Evolutionary conservation across 2,888 invertebrate genomes (phyloP), one percentile per base, ranked within the genome.

Genomic region (Eupithecia vulgata): DNA sequence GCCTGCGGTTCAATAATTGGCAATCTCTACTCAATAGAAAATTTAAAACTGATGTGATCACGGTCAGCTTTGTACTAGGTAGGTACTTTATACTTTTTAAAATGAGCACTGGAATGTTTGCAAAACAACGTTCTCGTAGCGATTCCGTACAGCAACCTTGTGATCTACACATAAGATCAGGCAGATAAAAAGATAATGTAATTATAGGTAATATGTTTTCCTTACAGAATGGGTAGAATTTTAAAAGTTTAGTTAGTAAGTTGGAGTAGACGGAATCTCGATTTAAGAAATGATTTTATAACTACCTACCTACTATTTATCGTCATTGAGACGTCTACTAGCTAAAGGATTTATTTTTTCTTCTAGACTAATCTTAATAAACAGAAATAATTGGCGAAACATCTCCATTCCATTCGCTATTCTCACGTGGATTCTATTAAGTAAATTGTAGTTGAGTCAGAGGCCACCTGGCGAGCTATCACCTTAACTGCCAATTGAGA

Each of bases 381-480:
- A 30, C 21, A 52, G 35, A 21, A 15, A 45, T 7, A 0, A 45
- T 10, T 71, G 8, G 30, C 17, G 4, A 34, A 30, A 37, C 71
- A 7, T 71, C 67, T 73, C 78, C 48, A 75, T 12, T 12, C 30
- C 40, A 12, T 15, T 59, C 40, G 12, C 42, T 81, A 74, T 81
- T 71, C 78, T 62, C 85, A 85, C 83, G 85, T 84, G 83, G 79
- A 77, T 76, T 81, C 82, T 83, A 90, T 91, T 87, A 88, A 87
- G 83, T 87, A 87, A 88, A 90, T 89, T 86, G 89, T 81, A 78
- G 74, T 79, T 88, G 89, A 90, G 84, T 89, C 89, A 90, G 82
- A 73, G 86, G 87, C 89, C 91, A 91, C 91, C 91, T 91, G 90
- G 89, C 84, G 87, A 82, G 84, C 85, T 81, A 87, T 86, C 88